Percentiles rank a stretch among this genome's conserved stretches.
phyloP scores from a whole-genome alignment of 2,797 vertebrate species.

The Mallotus villosus region DNA sequence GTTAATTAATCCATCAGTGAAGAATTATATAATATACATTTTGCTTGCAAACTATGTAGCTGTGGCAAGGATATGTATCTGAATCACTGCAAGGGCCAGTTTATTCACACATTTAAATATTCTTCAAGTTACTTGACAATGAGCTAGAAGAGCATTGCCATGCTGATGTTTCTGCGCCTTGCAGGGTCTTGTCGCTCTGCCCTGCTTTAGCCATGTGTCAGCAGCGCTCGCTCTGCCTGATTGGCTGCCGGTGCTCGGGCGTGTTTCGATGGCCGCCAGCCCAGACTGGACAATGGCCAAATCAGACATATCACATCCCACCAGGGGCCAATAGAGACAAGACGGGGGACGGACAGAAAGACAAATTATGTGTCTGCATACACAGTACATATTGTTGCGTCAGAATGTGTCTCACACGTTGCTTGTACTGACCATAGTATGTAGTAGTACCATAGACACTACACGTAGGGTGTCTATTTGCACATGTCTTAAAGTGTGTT shows the following conservation, averaged over 20 bases:
- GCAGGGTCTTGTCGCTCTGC: constrained; percentile 63
- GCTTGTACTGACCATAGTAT: neutral
- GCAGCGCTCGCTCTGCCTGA: constrained; percentile 67
- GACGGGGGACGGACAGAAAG: constrained; percentile 47
- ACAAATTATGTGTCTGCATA: constrained; percentile 11
- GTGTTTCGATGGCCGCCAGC: constrained; percentile 59
- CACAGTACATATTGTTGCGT: constrained; percentile 21
- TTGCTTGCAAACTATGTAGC: too few species aligned
- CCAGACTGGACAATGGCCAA: constrained; percentile 66
- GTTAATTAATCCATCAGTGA: too few species aligned
- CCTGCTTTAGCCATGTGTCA: constrained; percentile 72
- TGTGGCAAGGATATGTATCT: too few species aligned
- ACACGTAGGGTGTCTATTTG: constrained; percentile 4
- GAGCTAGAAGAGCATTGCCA: constrained; percentile 34
- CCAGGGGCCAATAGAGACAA: constrained; percentile 47
- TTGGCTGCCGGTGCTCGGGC: constrained; percentile 55
- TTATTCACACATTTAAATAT: too few species aligned
- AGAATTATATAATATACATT: too few species aligned
- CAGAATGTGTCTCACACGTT: neutral
- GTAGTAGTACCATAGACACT: too few species aligned
- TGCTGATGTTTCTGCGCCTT: constrained; percentile 67
- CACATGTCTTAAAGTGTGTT: constrained; percentile 36
- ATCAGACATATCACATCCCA: constrained; percentile 65
- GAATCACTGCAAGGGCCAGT: too few species aligned
- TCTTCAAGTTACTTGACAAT: neutral